Conservation (phyloP, 1,140 invertebrate genomes). For the Conus betulinus region DNA sequence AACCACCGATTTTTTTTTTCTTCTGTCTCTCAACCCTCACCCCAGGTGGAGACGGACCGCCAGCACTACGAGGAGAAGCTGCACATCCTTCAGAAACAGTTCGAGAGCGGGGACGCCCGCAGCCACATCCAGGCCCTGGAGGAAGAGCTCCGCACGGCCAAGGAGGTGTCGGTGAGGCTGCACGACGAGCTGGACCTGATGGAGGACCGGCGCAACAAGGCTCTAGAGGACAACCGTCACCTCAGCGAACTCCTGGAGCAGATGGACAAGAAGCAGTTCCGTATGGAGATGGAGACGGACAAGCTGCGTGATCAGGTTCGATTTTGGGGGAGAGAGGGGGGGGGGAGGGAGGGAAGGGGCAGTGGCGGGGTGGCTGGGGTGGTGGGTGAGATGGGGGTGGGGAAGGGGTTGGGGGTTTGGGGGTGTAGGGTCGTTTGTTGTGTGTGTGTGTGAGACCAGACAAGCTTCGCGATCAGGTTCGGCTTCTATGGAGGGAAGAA, state of each 20-base stretch:
- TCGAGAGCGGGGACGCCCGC: constrained; percentile 69
- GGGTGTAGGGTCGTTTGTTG: too few relatives aligned
- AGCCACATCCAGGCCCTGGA: constrained; percentile 81
- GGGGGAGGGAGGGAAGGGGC: too few relatives aligned
- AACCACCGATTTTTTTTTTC: too few relatives aligned
- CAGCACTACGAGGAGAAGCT: constrained; percentile 73
- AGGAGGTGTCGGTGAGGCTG: constrained; percentile 81
- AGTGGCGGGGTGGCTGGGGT: too few relatives aligned
- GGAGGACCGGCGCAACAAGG: constrained; percentile 80
- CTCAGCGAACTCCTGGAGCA: constrained; percentile 72
- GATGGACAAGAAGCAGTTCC: constrained; percentile 71
- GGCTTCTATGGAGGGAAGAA: too few relatives aligned
- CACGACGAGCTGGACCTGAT: constrained; percentile 85
- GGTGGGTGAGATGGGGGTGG: too few relatives aligned
- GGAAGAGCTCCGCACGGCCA: constrained; percentile 87
- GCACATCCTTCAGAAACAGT: constrained; percentile 69
- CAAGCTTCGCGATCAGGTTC: too few relatives aligned
- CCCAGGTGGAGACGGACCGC: constrained; percentile 90
- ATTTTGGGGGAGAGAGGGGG: constrained; percentile 29
- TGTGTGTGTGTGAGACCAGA: too few relatives aligned
- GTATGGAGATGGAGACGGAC: constrained; percentile 73
- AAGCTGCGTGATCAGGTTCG: constrained; percentile 69
- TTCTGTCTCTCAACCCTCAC: too few relatives aligned
- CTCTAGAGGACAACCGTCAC: constrained; percentile 77
- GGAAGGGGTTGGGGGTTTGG: too few relatives aligned